Percentiles rank a stretch among this genome's conserved stretches.
phyloP scores from a whole-genome alignment of 2,888 invertebrate species.

The Linnaemya tessellans region DNA sequence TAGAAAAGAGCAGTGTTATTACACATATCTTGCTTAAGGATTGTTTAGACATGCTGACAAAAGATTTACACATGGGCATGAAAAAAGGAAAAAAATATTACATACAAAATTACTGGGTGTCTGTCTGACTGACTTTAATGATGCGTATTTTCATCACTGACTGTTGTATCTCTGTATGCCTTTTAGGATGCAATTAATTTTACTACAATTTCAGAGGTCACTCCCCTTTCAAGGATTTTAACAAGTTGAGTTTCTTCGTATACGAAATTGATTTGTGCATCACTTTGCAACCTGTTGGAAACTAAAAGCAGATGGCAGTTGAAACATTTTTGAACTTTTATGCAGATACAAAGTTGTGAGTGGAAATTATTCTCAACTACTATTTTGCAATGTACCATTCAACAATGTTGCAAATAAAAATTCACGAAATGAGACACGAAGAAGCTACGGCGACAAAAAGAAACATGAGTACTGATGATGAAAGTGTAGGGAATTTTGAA shows the following conservation, averaged over 20 bases:
- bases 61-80: constrained; percentile 30
- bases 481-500: too few species aligned
- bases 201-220: constrained; percentile 78
- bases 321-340: too few species aligned
- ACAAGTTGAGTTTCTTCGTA: constrained; percentile 11
- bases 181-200: constrained; percentile 79
- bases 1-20: constrained; percentile 26
- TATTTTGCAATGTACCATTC: too few species aligned
- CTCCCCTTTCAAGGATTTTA: constrained; percentile 45
- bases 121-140: constrained; percentile 31
- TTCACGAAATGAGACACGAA: too few species aligned
- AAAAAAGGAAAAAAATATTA: constrained; percentile 1
- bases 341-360: too few species aligned
- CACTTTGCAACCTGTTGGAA: constrained; percentile 18
- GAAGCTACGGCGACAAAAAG: too few species aligned
- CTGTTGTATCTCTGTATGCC: constrained; percentile 67
- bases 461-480: too few species aligned
- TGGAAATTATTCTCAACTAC: too few species aligned
- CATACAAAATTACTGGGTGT: constrained; percentile 5
- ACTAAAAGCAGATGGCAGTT: too few species aligned
- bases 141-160: constrained; percentile 32
- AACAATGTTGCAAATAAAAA: too few species aligned
- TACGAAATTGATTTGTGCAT: constrained; percentile 42
- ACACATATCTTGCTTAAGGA: constrained; percentile 60
- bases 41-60: constrained; percentile 41